Evolutionary conservation across 2,888 invertebrate species (phyloP).

Genomic region (Euclidia mi): DNA sequence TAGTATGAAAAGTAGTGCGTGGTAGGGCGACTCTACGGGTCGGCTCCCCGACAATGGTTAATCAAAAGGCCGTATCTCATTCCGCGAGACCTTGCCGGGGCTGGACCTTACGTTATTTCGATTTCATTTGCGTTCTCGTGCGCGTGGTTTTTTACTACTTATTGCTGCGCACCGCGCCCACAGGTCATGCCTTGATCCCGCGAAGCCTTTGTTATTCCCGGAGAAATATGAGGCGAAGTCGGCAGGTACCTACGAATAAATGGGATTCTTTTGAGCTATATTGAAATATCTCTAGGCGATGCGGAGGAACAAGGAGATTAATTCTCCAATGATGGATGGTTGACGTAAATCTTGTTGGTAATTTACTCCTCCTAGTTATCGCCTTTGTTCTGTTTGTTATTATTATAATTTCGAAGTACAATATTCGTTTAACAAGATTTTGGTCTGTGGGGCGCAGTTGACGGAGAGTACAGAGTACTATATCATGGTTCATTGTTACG

Average conservation of each 20-base stretch:
- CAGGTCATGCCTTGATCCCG: slow-evolving; percentile 83
- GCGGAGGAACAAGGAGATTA: slow-evolving; percentile 75
- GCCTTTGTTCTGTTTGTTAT: slow-evolving; percentile 66
- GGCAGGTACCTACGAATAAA: slow-evolving; percentile 77
- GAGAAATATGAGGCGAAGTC: slow-evolving; percentile 85
- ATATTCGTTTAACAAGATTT: slow-evolving; percentile 54
- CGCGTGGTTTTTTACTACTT: slow-evolving; percentile 77
- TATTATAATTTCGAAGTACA: slow-evolving; percentile 57
- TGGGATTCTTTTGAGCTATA: slow-evolving; percentile 84
- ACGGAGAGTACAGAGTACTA: slow-evolving; percentile 62
- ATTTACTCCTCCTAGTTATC: slow-evolving; percentile 81
- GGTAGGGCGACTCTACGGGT: slow-evolving; percentile 69
- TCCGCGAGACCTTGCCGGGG: slow-evolving; percentile 77
- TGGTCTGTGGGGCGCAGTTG: slow-evolving; percentile 51
- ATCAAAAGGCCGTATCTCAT: slow-evolving; percentile 88
- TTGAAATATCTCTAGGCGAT: slow-evolving; percentile 86
- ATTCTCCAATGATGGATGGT: slow-evolving; percentile 82
- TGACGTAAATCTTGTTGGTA: slow-evolving; percentile 80
- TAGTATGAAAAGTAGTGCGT: slow-evolving; percentile 38
- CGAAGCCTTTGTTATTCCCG: slow-evolving; percentile 81
- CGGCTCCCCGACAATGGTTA: slow-evolving; percentile 83
- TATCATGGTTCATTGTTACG: slow-evolving; percentile 76
- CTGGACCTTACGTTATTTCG: slow-evolving; percentile 85
- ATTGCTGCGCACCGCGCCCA: slow-evolving; percentile 70
- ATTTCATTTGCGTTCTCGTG: slow-evolving; percentile 89